Conservation (phyloP, 2,888 invertebrate genomes). For the Bruchidius siliquastri region DNA sequence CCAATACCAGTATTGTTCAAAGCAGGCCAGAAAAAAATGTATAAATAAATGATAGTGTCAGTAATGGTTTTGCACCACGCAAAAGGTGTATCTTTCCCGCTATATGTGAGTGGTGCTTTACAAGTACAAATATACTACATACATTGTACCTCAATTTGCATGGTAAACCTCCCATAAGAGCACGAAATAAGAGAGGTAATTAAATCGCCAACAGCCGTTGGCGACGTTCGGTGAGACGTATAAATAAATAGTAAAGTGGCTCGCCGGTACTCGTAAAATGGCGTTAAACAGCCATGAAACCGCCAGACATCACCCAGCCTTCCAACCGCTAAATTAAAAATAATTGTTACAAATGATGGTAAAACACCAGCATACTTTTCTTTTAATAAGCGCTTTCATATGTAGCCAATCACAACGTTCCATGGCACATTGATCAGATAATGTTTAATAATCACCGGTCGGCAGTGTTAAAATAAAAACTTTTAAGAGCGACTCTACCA, state of each 20-base stretch:
- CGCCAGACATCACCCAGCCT: constrained; percentile 1
- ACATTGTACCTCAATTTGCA: neutral
- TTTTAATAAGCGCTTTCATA: constrained; percentile 42
- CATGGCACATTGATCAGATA: neutral
- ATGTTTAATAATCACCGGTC: neutral
- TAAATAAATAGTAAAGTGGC: neutral
- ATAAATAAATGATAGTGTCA: too few species aligned
- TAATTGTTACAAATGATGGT: constrained; percentile 45
- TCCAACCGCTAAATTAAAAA: constrained; percentile 39
- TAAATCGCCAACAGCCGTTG: neutral
- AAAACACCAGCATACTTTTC: constrained; percentile 32
- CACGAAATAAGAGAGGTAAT: neutral
- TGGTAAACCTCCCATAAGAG: neutral
- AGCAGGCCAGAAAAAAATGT: too few species aligned
- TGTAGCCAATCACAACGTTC: neutral
- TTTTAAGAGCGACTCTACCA: neutral
- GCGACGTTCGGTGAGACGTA: neutral
- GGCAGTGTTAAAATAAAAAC: neutral
- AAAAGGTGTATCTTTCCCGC: too few species aligned
- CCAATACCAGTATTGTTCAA: too few species aligned
- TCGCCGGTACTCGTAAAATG: neutral
- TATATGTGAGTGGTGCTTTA: too few species aligned
- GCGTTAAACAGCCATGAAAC: neutral
- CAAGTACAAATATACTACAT: neutral
- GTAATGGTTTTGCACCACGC: too few species aligned